Evolutionary conservation across 2,113 vertebrate species (phyloP).

Genomic region (Sinocyclocheilus grahami): DNA sequence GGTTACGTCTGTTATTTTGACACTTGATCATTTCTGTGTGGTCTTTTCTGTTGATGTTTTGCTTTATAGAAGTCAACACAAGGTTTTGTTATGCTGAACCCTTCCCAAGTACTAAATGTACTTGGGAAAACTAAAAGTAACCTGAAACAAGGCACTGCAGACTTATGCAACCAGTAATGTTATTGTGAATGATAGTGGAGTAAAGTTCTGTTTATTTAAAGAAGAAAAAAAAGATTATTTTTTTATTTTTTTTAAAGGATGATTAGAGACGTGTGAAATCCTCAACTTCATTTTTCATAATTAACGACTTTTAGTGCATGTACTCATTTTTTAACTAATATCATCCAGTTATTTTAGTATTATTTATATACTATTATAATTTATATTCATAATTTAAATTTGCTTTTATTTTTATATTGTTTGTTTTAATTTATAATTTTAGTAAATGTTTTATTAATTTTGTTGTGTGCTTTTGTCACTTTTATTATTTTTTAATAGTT

Average conservation of each 20-base stretch:
- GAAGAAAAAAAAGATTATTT: too few relatives aligned
- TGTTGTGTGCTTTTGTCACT: too few relatives aligned
- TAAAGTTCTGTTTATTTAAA: too few relatives aligned
- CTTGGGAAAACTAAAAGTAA: not conserved
- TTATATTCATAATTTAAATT: too few relatives aligned
- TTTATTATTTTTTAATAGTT: too few relatives aligned
- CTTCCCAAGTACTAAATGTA: conserved; percentile 26
- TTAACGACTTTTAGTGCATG: not conserved
- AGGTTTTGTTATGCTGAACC: conserved; percentile 44
- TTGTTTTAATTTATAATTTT: too few relatives aligned
- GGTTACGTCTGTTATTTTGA: not conserved
- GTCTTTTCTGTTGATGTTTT: conserved; percentile 18
- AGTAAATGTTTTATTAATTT: too few relatives aligned
- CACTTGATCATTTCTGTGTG: conserved; percentile 15
- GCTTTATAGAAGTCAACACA: conserved; percentile 10
- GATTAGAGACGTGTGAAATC: not conserved
- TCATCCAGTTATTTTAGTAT: not conserved
- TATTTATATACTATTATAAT: too few relatives aligned
- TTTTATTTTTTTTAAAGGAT: too few relatives aligned
- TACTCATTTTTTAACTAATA: not conserved
- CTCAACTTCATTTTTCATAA: not conserved
- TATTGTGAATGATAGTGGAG: conserved; percentile 6
- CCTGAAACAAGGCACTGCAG: not conserved
- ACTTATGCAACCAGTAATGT: conserved; percentile 15
- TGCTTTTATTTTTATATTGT: too few relatives aligned